Conservation (phyloP, 2,888 invertebrate species). For the Congeria kusceri region DNA sequence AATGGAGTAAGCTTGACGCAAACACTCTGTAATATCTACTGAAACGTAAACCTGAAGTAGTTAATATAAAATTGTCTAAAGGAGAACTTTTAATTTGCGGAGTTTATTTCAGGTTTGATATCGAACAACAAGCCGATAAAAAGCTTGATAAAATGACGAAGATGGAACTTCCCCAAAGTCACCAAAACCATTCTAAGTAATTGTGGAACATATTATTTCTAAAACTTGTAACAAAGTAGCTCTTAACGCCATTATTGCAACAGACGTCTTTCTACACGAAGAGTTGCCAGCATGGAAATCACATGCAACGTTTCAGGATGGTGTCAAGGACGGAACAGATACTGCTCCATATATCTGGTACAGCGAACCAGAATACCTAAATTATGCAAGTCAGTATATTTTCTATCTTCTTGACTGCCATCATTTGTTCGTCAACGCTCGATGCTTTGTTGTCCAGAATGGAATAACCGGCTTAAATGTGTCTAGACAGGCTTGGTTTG, state of each 20-base stretch:
- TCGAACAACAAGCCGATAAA: not conserved
- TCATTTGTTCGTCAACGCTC: slow-evolving; percentile 42
- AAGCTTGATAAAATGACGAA: slow-evolving; percentile 9
- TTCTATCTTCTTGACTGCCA: slow-evolving; percentile 35
- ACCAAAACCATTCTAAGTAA: not conserved
- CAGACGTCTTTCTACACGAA: not conserved
- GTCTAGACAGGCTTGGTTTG: slow-evolving; percentile 31
- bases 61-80: slow-evolving; percentile 7
- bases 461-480: slow-evolving; percentile 31
- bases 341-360: slow-evolving; percentile 21
- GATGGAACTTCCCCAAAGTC: slow-evolving; percentile 20
- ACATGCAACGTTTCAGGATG: slow-evolving; percentile 18
- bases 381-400: not conserved
- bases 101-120: not conserved
- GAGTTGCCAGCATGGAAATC: slow-evolving; percentile 8
- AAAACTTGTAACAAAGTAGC: slow-evolving; percentile 7
- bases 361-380: slow-evolving; percentile 30
- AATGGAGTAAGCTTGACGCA: slow-evolving; percentile 4
- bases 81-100: slow-evolving; percentile 19
- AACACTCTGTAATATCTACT: not conserved
- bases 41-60: not conserved
- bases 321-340: not conserved
- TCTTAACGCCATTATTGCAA: slow-evolving; percentile 25
- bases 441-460: slow-evolving; percentile 20
- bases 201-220: slow-evolving; percentile 8